Base-by-base conservation (phyloP, 2,797 vertebrate species). In the Sebastes minor region DNA sequence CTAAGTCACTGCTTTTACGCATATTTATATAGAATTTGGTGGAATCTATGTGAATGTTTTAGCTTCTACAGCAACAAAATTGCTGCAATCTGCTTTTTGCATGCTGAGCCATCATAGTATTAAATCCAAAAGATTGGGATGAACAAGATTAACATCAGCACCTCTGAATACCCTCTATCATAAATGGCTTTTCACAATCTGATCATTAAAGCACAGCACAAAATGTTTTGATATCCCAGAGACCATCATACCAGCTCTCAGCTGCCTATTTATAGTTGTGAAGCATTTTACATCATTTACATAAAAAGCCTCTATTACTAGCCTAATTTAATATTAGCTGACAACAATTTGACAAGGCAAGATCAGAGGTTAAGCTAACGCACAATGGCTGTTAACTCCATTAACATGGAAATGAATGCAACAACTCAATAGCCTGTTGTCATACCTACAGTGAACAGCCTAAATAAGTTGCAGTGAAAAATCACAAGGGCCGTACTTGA, bases 381-480 rank as follows among this genome's bases (percentile, higher is more conserved):
- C 86, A 92, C 90, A 86, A 89, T 89, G 90, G 87, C 87, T 88
- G 94, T 93, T 93, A 94, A 93, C 89, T 91, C 89, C 80, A 94
- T 95, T 95, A 95, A 93, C 92, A 95, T 96, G 94, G 92, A 96
- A 96, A 96, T 96, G 89, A 94, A 95, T 95, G 94, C 93, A 95
- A 95, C 91, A 93, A 92, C 92, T 95, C 91, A 91, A 91, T 78
- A 95, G 94, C 94, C 94, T 95, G 95, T 95, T 96, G 96, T 96
- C 95, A 96, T 95, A 96, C 95, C 95, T 96, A 96, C 95, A 94
- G 93, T 95, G 93, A 95, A 95, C 85, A 94, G 94, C 93, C 94
- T 94, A 96, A 96, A 96, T 96, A 96, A 96, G 95, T 96, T 96
- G 92, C 94, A 94, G 92, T 92, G 91, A 92, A 91, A 94, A 93